phyloP scores from a whole-genome alignment of 2,113 vertebrate genomes.

The Stegastes partitus region DNA sequence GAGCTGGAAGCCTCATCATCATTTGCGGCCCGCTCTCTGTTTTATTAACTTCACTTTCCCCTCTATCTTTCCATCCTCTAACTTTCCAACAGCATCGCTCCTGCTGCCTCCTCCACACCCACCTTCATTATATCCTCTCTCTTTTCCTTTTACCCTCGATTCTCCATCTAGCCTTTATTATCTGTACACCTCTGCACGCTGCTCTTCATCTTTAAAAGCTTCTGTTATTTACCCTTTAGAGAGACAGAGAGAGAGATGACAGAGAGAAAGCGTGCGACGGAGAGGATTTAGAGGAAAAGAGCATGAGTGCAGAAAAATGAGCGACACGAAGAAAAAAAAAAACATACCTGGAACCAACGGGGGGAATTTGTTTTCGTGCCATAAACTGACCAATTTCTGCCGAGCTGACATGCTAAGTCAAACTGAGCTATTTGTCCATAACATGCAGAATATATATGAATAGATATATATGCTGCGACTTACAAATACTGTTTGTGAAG shows the following conservation, averaged over 20 bases:
- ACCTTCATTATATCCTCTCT: constrained; percentile 20
- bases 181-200: constrained; percentile 13
- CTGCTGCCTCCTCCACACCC: not conserved
- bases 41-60: constrained; percentile 30
- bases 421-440: not conserved
- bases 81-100: not conserved
- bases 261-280: not conserved
- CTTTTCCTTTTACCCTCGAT: constrained; percentile 16
- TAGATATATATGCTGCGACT: not conserved
- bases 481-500: constrained; percentile 12
- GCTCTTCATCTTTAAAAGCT: constrained; percentile 25
- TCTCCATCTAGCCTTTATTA: constrained; percentile 35
- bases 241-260: not conserved
- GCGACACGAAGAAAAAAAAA: not conserved
- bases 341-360: not conserved
- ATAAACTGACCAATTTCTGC: constrained; percentile 7
- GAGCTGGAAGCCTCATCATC: constrained; percentile 15
- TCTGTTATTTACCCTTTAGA: constrained; percentile 17
- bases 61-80: constrained; percentile 10
- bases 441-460: no score
- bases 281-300: not conserved
- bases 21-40: constrained; percentile 7
- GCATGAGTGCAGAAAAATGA: not conserved
- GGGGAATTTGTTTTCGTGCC: not conserved
- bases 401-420: not conserved